Conservation (phyloP, 2,797 vertebrate species). For the Lateolabrax maculatus region DNA sequence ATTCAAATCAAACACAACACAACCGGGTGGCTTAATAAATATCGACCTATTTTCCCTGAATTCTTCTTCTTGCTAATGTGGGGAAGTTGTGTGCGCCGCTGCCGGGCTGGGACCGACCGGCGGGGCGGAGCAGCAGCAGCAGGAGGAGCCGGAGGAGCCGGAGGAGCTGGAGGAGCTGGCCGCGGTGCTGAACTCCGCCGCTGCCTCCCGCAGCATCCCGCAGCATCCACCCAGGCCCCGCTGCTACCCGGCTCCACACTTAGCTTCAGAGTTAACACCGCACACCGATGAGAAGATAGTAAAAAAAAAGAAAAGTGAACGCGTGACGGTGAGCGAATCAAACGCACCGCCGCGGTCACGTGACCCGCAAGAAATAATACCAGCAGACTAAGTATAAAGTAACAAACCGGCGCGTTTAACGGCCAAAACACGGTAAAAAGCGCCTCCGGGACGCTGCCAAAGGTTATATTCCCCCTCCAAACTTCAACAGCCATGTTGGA, state of each 20-base stretch:
- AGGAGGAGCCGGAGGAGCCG: conserved; percentile 11
- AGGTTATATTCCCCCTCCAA: not conserved
- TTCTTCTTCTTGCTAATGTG: conserved; percentile 14
- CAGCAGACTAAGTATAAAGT: conserved; percentile 82
- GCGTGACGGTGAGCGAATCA: conserved; percentile 85
- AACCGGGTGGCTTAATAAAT: conserved; percentile 1
- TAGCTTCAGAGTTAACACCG: conserved; percentile 56
- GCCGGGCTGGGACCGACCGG: conserved; percentile 56
- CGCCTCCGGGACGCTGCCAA: fast-evolving
- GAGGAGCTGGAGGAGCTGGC: conserved; percentile 82
- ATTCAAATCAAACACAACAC: conserved; percentile 3
- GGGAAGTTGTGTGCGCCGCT: conserved; percentile 60
- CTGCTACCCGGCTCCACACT: not conserved
- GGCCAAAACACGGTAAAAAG: conserved; percentile 28
- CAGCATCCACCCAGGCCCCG: conserved; percentile 28
- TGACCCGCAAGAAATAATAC: conserved; percentile 85
- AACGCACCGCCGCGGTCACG: conserved; percentile 84
- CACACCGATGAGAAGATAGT: conserved; percentile 51
- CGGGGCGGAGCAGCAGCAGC: conserved; percentile 61
- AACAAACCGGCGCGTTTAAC: conserved; percentile 67
- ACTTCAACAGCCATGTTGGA: conserved; percentile 27
- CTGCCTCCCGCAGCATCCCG: conserved; percentile 11
- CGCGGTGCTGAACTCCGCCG: conserved; percentile 87
- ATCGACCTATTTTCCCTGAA: conserved; percentile 18
- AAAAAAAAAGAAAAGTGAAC: conserved; percentile 87